phyloP scores from a whole-genome alignment of 2,797 vertebrate genomes.

The Myoxocephalus aenaeus region DNA sequence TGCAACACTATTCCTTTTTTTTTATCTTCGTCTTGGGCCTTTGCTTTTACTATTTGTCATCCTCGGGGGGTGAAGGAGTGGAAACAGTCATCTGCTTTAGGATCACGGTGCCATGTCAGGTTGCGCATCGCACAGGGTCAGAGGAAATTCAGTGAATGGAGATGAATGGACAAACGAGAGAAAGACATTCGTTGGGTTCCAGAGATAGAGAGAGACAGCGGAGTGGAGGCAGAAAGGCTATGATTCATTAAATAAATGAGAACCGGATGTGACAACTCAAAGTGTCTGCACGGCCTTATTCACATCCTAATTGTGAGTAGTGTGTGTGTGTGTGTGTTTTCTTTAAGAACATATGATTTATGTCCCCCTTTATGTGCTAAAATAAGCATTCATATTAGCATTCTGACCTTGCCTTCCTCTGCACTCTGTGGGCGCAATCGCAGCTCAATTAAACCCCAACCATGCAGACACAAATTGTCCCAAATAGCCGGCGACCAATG shows the following conservation, averaged over 20 bases:
- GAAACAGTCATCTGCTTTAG: conserved; percentile 12
- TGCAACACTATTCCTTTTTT: conserved; percentile 15
- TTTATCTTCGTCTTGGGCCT: conserved; percentile 22
- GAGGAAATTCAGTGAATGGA: conserved; percentile 13
- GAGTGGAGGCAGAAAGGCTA: neutral
- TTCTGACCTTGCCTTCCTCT: conserved; percentile 62
- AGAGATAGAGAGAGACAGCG: neutral
- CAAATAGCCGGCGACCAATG: conserved; percentile 60
- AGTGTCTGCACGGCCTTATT: conserved; percentile 23
- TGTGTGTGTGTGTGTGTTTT: conserved; percentile 18
- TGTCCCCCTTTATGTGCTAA: conserved; percentile 58
- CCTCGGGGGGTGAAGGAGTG: conserved; percentile 12
- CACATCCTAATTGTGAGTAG: conserved; percentile 37
- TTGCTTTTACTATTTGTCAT: conserved; percentile 55
- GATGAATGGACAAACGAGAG: conserved; percentile 18
- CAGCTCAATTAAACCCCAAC: conserved; percentile 77
- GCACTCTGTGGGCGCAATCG: conserved; percentile 62
- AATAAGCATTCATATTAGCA: conserved; percentile 61
- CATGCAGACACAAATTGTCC: conserved; percentile 70
- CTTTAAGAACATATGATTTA: conserved; percentile 65
- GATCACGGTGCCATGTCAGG: conserved; percentile 29
- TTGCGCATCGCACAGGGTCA: conserved; percentile 31
- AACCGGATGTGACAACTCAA: conserved; percentile 7
- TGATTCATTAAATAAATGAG: neutral
- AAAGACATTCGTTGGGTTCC: conserved; percentile 23